Percentiles rank a stretch among this genome's conserved stretches.
phyloP scores from a whole-genome alignment of 2,888 invertebrate species.

The Himalopsyche japonica region DNA sequence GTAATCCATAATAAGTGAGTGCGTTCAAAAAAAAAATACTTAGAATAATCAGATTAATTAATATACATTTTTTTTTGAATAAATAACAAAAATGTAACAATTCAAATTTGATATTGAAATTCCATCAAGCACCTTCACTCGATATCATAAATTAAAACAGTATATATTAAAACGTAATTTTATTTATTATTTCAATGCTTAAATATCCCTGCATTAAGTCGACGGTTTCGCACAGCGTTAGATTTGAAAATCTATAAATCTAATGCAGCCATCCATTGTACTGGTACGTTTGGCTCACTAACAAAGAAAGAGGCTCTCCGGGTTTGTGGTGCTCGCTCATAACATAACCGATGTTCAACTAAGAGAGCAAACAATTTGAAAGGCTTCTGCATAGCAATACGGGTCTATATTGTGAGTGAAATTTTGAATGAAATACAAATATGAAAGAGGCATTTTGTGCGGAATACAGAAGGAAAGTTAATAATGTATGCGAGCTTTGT shows the following conservation, averaged over 20 bases:
- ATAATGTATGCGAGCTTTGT: conserved; percentile 15
- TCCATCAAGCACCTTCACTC: too few species aligned
- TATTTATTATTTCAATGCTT: background rate
- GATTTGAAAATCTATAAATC: conserved; percentile 25
- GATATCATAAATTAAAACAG: too few species aligned
- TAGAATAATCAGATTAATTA: too few species aligned
- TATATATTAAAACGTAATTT: too few species aligned
- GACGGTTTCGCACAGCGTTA: background rate
- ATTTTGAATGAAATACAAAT: conserved; percentile 26
- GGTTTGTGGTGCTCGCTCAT: conserved; percentile 14
- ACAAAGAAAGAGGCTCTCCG: conserved; percentile 19
- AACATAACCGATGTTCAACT: conserved; percentile 14
- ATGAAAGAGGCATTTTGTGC: conserved; percentile 18
- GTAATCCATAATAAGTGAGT: too few species aligned
- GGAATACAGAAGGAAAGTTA: conserved; percentile 15
- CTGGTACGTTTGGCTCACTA: background rate
- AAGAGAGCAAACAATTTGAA: conserved; percentile 11
- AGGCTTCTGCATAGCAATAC: conserved; percentile 8
- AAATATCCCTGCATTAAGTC: too few species aligned
- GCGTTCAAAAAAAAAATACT: too few species aligned
- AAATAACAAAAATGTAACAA: too few species aligned
- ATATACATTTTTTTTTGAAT: too few species aligned
- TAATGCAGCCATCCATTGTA: conserved; percentile 12
- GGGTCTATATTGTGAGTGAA: conserved; percentile 20
- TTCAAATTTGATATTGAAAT: too few species aligned